Evolutionary conservation across 2,113 vertebrate genomes (phyloP).

Genomic region (Arvicanthis niloticus): DNA sequence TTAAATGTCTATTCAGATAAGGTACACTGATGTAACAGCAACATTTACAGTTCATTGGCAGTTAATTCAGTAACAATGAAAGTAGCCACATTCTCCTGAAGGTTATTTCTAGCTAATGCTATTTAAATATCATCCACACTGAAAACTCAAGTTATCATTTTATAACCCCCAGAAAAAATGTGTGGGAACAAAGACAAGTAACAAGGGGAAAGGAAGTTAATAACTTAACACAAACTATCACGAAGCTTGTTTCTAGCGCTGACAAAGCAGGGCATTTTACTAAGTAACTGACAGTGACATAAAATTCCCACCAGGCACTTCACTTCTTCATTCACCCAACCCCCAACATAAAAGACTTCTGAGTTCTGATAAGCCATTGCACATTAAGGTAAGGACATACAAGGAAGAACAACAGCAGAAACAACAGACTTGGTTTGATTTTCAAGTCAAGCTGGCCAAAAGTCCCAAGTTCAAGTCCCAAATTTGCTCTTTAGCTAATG

Average conservation of each 20-base stretch:
- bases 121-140: slow-evolving; percentile 51
- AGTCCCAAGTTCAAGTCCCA: background rate
- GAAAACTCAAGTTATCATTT: background rate
- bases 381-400: background rate
- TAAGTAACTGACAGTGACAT: background rate
- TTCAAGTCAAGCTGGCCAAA: background rate
- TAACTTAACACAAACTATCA: slow-evolving; percentile 6
- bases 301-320: background rate
- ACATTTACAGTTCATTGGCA: slow-evolving; percentile 43
- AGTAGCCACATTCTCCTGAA: slow-evolving; percentile 45
- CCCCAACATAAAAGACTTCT: background rate
- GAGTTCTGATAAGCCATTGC: background rate
- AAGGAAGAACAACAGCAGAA: background rate
- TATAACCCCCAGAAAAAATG: background rate
- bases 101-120: slow-evolving; percentile 27
- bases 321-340: background rate
- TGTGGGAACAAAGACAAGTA: background rate
- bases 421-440: background rate
- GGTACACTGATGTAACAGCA: background rate
- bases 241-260: background rate
- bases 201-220: background rate
- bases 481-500: background rate
- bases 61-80: slow-evolving; percentile 46
- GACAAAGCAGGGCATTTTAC: slow-evolving; percentile 40
- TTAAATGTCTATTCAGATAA: slow-evolving; percentile 47